These are phyloP conservation scores for Caradrina clavipalpis DNA, from an alignment of 2,888 invertebrate species.

Conservation along the genomic window DNA sequence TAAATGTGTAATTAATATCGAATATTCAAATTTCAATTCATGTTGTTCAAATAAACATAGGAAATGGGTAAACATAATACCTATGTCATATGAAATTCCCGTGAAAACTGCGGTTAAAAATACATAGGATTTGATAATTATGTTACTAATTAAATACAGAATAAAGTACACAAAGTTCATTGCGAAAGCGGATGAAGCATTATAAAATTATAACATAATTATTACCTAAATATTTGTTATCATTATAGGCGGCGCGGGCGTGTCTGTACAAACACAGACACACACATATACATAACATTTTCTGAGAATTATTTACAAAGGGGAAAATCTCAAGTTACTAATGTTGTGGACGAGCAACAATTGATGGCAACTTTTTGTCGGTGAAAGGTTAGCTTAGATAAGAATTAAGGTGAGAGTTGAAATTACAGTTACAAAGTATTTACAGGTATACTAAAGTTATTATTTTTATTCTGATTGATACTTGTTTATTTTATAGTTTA, in stretches of 20 bases:
- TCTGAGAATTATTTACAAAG: background rate
- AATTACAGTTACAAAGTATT: no score
- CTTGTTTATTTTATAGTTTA: no score
- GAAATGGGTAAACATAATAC: no score
- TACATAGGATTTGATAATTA: background rate
- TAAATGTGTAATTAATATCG: no score
- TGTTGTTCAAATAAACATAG: no score
- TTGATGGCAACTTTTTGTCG: background rate
- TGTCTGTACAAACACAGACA: background rate
- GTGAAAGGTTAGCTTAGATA: no score
- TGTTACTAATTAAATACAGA: background rate
- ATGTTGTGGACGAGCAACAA: background rate
- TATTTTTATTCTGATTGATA: no score
- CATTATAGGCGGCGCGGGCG: background rate
- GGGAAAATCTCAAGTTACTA: background rate
- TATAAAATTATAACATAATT: constrained; percentile 4
- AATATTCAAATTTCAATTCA: no score
- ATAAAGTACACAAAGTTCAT: background rate
- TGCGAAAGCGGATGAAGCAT: background rate
- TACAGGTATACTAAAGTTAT: no score
- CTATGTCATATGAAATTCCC: no score
- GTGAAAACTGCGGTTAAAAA: background rate
- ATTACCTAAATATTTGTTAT: background rate
- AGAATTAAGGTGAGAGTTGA: no score
- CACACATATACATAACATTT: background rate